Base-by-base conservation (phyloP, 2,797 vertebrate genomes). In the Acanthurus leucopareius region DNA sequence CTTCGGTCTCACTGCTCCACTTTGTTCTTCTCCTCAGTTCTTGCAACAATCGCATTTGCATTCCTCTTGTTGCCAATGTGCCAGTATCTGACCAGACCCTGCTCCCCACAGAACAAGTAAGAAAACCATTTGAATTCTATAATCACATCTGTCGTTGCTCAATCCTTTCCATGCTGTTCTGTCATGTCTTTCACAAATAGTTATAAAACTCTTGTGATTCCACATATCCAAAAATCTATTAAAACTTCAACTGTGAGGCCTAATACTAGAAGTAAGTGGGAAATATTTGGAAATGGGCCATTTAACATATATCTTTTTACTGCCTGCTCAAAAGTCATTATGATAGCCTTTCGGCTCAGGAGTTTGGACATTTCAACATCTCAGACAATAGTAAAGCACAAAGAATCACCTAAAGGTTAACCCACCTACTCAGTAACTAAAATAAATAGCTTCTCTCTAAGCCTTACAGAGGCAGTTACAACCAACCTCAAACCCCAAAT, bases 51-150 rank as follows among this genome's bases (percentile, higher is more conserved):
- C 93, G 98, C 98, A 60, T 99, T 99, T 89, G 98, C 98, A 91
- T 99, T 99, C 92, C 98, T 99, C 69, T 95, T 99, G 91, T 95
- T 99, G 95, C 98, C 98, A 66, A 99, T 99, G 98, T 99, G 98
- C 96, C 98, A 99, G 97, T 99, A 99, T 95, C 96, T 99, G 96
- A 99, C 98, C 91, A 96, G 97, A 92, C 98, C 98, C 90, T 99
- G 98, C 93, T 97, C 98, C 68, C 96, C 98, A 85, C 97, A 98
- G 89, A 99, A 99, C 96, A 99, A 99, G 98, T 99, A 97, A 97
- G 98, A 79, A 91, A 54, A 63, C 61, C 60, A 7, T 40, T 35
- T 58, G 8, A 22, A 61, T 53, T 60, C 42, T 79, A 57, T 45
- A 20, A 75, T 38, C 10, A 0, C 52, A 0, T 63, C 28, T 60